Conservation (phyloP, 2,797 vertebrate genomes). For the Cryptoblepharus egeriae region DNA sequence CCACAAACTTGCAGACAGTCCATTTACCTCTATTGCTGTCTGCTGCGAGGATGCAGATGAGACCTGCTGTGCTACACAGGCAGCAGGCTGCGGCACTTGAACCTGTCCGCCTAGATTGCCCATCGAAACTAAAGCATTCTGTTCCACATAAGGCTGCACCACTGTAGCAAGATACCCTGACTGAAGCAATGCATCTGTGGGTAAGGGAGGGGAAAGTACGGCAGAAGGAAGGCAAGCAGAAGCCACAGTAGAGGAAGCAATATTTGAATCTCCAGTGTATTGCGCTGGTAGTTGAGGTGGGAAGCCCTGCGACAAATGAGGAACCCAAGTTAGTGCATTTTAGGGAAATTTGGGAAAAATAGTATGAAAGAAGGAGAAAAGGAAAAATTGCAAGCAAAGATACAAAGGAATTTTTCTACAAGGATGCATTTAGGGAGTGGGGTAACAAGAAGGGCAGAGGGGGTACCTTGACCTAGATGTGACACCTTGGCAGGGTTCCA, state of each 20-base stretch:
- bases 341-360: constrained; percentile 51
- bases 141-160: constrained; percentile 77
- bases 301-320: constrained; percentile 74
- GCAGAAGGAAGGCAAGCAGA: constrained; percentile 79
- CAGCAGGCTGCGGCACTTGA: constrained; percentile 75
- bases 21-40: constrained; percentile 79
- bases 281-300: constrained; percentile 73
- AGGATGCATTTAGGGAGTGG: constrained; percentile 18
- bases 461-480: no score
- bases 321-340: constrained; percentile 56
- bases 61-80: constrained; percentile 74
- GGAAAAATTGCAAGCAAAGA: background rate
- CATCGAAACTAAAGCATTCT: constrained; percentile 73
- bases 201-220: constrained; percentile 78
- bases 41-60: constrained; percentile 75
- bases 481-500: no score
- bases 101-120: constrained; percentile 77
- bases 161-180: constrained; percentile 74
- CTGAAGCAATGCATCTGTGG: constrained; percentile 75
- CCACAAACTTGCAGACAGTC: constrained; percentile 33
- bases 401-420: constrained; percentile 11
- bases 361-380: constrained; percentile 6
- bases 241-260: constrained; percentile 73
- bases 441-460: no score
- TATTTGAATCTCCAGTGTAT: constrained; percentile 75